Percentiles rank a stretch among this genome's conserved stretches.
Conservation (phyloP, 1,140 invertebrate species). For the Trichonephila clavipes region DNA sequence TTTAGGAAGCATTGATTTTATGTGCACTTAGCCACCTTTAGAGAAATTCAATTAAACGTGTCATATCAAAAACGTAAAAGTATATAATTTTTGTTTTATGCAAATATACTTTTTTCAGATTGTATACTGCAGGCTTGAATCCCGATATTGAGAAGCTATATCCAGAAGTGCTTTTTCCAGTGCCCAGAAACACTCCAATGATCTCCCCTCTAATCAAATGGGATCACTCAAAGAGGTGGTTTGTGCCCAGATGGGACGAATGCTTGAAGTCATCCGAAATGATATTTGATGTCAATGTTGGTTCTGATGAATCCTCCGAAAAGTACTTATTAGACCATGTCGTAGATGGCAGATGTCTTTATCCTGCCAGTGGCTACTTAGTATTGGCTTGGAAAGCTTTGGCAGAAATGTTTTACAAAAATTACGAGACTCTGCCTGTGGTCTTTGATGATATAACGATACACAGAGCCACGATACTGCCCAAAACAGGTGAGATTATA, state of each 20-base stretch:
- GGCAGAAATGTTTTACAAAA: constrained; percentile 81
- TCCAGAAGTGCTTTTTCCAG: constrained; percentile 89
- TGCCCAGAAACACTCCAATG: constrained; percentile 92
- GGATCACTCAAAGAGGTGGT: constrained; percentile 92
- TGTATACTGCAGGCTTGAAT: constrained; percentile 90
- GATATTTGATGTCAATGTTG: constrained; percentile 86
- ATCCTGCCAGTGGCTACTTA: constrained; percentile 97
- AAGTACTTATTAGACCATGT: constrained; percentile 91
- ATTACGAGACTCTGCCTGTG: constrained; percentile 85
- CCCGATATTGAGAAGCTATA: constrained; percentile 89
- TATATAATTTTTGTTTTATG: no score
- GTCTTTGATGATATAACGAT: constrained; percentile 79
- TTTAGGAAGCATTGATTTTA: no score
- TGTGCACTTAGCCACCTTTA: no score
- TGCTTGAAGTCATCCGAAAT: constrained; percentile 31
- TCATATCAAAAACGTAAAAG: no score
- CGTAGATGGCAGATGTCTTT: constrained; percentile 96
- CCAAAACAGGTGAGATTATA: background rate
- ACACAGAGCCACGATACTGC: constrained; percentile 76
- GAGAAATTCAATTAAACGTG: no score
- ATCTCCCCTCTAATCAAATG: constrained; percentile 91
- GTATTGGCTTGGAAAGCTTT: constrained; percentile 95
- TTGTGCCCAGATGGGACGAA: constrained; percentile 85
- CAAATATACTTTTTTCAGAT: constrained; percentile 83
- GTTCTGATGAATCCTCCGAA: constrained; percentile 86